Evolutionary conservation across 2,113 vertebrate species (phyloP).

Genomic region (Cygnus atratus): DNA sequence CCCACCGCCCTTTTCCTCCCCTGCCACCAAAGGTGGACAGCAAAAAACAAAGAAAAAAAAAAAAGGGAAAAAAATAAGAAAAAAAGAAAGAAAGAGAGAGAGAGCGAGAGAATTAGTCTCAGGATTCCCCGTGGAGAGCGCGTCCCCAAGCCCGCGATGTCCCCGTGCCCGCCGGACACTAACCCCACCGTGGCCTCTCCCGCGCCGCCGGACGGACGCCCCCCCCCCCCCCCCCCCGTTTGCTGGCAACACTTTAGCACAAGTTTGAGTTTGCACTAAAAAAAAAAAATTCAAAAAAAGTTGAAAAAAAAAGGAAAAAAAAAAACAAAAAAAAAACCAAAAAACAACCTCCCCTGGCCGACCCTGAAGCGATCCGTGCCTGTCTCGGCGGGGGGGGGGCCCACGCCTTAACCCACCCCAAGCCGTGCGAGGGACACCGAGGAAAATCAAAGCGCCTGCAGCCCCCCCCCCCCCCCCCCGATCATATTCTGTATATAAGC

Average conservation of each 20-base stretch:
- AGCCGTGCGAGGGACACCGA: not conserved
- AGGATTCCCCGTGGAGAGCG: conserved; percentile 23
- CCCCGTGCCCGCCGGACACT: not conserved
- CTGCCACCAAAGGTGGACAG: not conserved
- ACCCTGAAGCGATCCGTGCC: not conserved
- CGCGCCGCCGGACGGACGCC: not conserved
- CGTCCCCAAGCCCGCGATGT: not conserved
- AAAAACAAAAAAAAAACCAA: too few species aligned
- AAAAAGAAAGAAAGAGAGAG: not conserved
- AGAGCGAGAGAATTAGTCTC: conserved; percentile 11
- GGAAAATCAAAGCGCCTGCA: too few species aligned
- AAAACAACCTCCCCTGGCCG: not conserved
- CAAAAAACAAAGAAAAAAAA: not conserved
- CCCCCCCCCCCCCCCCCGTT: not conserved
- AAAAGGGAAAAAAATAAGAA: not conserved
- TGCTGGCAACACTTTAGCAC: conserved; percentile 60
- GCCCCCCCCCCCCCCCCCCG: not conserved
- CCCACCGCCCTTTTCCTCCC: not conserved
- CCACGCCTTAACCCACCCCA: conserved; percentile 57
- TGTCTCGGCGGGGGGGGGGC: not conserved
- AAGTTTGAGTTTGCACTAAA: conserved; percentile 68
- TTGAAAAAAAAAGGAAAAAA: too few species aligned
- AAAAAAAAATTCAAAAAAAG: not conserved
- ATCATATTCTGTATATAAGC: conserved; percentile 60
- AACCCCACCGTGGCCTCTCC: not conserved